Percentiles rank a stretch among this genome's conserved stretches.
phyloP scores from a whole-genome alignment of 2,113 vertebrate species.

The Thamnophis sirtalis region DNA sequence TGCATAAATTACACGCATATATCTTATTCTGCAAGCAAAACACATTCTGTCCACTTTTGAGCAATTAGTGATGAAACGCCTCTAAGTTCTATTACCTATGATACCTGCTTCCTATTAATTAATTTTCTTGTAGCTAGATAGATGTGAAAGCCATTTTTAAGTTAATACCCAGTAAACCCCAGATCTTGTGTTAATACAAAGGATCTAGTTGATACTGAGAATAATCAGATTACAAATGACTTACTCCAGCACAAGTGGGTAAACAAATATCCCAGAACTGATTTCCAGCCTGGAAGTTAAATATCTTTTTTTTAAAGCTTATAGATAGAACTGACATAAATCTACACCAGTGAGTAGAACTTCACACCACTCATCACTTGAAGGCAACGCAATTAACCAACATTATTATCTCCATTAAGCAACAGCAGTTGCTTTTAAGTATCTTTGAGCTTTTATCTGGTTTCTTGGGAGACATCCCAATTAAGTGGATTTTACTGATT shows the following conservation, averaged over 20 bases:
- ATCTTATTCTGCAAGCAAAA: background rate
- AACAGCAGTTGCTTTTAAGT: conserved; percentile 59
- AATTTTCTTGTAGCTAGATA: background rate
- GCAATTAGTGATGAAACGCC: background rate
- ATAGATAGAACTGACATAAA: background rate
- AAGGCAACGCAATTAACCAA: conserved; percentile 56
- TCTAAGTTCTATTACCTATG: background rate
- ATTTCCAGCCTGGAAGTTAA: background rate
- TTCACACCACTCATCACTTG: conserved; percentile 43
- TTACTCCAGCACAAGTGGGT: background rate
- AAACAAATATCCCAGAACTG: background rate
- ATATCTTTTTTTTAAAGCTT: background rate
- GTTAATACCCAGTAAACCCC: background rate
- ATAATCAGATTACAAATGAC: background rate
- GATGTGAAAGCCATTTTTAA: background rate
- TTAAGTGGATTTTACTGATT: conserved; percentile 71
- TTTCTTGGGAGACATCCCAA: conserved; percentile 71
- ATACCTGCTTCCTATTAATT: background rate
- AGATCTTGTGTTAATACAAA: background rate
- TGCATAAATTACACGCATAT: background rate
- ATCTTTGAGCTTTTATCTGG: conserved; percentile 68
- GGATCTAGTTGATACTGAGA: background rate
- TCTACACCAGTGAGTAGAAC: conserved; percentile 17
- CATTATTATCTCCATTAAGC: conserved; percentile 57
- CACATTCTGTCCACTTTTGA: background rate